Percentiles rank a stretch among this genome's conserved stretches.
phyloP scores from a whole-genome alignment of 2,797 vertebrate species.

The Gorsachius magnificus region DNA sequence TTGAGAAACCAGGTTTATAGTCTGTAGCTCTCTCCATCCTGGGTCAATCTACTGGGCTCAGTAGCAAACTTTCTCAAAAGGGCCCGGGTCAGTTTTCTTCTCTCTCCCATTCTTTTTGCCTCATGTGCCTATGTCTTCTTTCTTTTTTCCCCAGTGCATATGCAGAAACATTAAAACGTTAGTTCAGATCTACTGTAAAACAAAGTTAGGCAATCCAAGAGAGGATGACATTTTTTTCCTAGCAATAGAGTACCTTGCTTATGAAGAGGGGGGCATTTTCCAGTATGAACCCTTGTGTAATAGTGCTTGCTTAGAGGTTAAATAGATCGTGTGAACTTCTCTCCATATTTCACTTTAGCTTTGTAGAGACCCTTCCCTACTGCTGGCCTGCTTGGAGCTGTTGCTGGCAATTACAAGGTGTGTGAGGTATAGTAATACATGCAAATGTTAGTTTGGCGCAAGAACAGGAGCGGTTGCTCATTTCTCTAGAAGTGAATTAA shows the following conservation, averaged over 20 bases:
- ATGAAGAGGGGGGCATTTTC: background rate
- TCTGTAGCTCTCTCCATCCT: background rate
- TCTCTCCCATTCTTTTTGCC: background rate
- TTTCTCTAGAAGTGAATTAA: background rate
- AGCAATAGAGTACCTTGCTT: background rate
- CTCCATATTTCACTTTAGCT: background rate
- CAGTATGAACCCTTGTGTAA: background rate
- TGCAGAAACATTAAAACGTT: background rate
- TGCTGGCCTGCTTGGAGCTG: background rate
- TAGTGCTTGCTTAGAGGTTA: background rate
- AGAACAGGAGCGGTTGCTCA: background rate
- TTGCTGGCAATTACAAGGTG: background rate
- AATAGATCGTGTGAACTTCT: background rate
- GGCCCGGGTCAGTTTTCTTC: background rate
- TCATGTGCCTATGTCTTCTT: background rate
- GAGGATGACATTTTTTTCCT: background rate
- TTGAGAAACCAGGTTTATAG: slow-evolving; percentile 51
- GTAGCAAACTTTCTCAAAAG: background rate
- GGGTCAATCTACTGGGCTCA: background rate
- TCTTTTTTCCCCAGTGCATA: background rate
- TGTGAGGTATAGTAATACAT: background rate
- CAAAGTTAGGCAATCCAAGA: background rate
- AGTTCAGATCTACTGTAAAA: background rate
- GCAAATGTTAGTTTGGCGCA: background rate
- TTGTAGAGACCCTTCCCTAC: background rate